Evolutionary conservation across 2,797 vertebrate species (phyloP).

Genomic region (Crossoptilon crossoptilon): DNA sequence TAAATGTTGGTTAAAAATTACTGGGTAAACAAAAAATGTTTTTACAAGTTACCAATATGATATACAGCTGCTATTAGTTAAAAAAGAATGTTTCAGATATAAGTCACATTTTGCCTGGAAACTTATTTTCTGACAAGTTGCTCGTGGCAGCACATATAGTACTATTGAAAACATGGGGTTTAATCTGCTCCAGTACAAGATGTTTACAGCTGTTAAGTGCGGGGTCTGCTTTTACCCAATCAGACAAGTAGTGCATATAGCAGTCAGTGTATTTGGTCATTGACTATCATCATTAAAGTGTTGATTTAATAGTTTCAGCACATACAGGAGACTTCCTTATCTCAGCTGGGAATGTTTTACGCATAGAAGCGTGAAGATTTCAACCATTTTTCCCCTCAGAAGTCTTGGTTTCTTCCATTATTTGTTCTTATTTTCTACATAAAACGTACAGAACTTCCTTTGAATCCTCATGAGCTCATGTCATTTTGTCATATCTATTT

Average conservation of each 20-base stretch:
- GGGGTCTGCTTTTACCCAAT: neutral
- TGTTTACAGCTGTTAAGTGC: neutral
- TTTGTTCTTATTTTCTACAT: conserved; percentile 6
- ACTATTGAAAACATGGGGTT: neutral
- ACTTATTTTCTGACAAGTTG: neutral
- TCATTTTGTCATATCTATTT: conserved; percentile 45
- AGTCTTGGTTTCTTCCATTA: neutral
- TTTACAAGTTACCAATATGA: neutral
- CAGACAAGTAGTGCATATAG: neutral
- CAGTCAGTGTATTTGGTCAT: neutral
- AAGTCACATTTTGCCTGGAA: neutral
- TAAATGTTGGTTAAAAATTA: neutral
- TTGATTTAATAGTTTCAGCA: neutral
- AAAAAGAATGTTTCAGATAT: neutral
- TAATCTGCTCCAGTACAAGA: neutral
- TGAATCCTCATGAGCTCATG: neutral
- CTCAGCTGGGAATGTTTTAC: neutral
- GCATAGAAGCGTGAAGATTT: neutral
- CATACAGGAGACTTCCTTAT: neutral
- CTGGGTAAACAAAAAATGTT: neutral
- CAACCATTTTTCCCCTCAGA: neutral
- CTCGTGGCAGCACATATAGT: neutral
- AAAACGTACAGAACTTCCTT: conserved; percentile 5
- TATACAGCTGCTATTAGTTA: neutral
- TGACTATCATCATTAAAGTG: neutral